Evolutionary conservation across 2,797 vertebrate genomes (phyloP), one percentile per base, ranked within the genome.

Genomic region (Miichthys miiuy): DNA sequence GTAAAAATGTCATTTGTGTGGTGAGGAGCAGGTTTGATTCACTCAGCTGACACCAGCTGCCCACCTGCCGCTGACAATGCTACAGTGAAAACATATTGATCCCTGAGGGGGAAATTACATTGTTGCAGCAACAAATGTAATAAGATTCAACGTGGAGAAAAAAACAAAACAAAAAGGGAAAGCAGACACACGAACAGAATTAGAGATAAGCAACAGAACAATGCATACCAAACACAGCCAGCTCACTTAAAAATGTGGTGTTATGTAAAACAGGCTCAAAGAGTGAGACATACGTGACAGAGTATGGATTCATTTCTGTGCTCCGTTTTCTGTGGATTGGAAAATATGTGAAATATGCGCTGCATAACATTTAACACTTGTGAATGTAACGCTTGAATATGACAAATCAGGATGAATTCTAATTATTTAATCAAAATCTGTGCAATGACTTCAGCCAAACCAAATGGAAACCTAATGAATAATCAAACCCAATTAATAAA

Each of bases 31-130:
- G 23, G 34, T 72, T 73, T 62, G 41, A 66, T 62, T 61, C 30
- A 65, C 6, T 47, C 23, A 38, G 38, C 51, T 56, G 54, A 77
- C 27, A 42, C 38, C 42, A 46, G 47, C 27, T 9, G 58, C 73
- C 46, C 58, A 54, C 69, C 62, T 67, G 42, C 25, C 7, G 23
- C 61, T 8, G 38, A 67, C 48, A 62, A 8, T 17, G 12, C 34
- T 13, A 13, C 13, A 1, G 16, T 42, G 50, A 27, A 66, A 68
- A 66, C 55, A 52, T 47, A 75, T 72, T 70, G 65, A 79, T 80
- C 62, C 56, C 27, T 11, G 12, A 41, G 38, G 74, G 47, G 20
- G 14, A 3, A n/a, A 70, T 50, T 23, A 20, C n/a, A 68, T 21
- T 46, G 23, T 18, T 79, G 27, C 52, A 41, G 12, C 3, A 61